Conservation (phyloP, 2,888 invertebrate genomes). For the Chrysina gloriosa region DNA sequence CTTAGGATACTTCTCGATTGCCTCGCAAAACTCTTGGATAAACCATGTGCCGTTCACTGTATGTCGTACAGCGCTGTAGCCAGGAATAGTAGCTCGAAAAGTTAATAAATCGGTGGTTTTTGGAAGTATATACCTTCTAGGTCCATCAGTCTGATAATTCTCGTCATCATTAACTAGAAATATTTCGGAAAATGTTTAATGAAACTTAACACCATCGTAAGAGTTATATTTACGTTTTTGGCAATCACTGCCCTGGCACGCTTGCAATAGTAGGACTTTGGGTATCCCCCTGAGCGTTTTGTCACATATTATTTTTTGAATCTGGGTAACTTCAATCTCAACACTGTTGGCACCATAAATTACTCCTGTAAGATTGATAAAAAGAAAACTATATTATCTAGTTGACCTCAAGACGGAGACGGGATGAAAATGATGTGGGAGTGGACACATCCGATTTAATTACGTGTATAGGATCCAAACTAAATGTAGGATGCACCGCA, state of each 20-base stretch:
- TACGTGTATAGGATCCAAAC: too few relatives aligned
- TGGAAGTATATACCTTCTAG: constrained; percentile 39
- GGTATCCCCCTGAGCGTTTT: constrained; percentile 64
- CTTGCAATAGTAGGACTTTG: constrained; percentile 70
- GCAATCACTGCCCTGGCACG: constrained; percentile 67
- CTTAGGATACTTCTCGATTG: constrained; percentile 52
- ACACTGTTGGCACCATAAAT: constrained; percentile 68
- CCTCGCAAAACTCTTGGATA: constrained; percentile 59
- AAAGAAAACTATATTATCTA: neutral
- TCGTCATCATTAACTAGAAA: constrained; percentile 46
- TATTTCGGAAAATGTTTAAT: constrained; percentile 32
- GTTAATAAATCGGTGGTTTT: constrained; percentile 56
- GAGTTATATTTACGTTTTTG: constrained; percentile 57
- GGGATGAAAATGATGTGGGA: too few relatives aligned
- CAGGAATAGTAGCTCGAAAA: constrained; percentile 60
- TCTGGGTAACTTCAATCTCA: constrained; percentile 63
- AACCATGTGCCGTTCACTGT: constrained; percentile 60
- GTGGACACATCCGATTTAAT: too few relatives aligned
- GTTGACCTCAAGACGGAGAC: too few relatives aligned
- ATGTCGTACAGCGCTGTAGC: constrained; percentile 59
- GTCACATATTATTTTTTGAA: constrained; percentile 63
- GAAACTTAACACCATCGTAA: too few relatives aligned
- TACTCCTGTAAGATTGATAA: constrained; percentile 58
- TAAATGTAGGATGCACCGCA: too few relatives aligned
- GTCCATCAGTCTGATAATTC: constrained; percentile 41